phyloP scores from a whole-genome alignment of 2,797 vertebrate species.

The Micromesistius poutassou region DNA sequence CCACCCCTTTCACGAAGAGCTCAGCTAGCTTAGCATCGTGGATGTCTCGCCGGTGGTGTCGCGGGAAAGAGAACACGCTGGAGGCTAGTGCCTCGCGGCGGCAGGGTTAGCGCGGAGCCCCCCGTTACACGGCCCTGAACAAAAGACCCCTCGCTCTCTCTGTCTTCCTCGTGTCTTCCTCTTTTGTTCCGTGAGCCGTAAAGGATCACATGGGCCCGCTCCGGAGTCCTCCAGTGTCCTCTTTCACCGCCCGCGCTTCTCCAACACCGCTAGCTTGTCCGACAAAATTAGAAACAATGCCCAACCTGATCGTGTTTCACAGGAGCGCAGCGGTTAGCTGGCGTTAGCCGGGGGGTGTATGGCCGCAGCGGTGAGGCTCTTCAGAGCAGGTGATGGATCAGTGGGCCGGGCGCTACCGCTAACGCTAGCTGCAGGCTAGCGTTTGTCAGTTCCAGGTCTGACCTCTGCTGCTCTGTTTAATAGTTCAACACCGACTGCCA shows the following conservation, averaged over 20 bases:
- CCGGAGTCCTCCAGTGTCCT: constrained; percentile 13
- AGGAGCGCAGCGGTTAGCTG: constrained; percentile 23
- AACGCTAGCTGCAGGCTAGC: constrained; percentile 50
- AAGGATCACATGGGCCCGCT: constrained; percentile 13
- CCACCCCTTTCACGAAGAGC: neutral
- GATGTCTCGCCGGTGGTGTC: neutral
- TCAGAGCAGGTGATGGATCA: constrained; percentile 28
- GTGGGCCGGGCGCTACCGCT: constrained; percentile 3
- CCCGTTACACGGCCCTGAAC: constrained; percentile 10
- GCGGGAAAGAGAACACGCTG: constrained; percentile 18
- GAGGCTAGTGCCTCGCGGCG: constrained; percentile 9
- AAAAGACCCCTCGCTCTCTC: constrained; percentile 21
- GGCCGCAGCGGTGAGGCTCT: constrained; percentile 37
- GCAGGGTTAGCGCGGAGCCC: constrained; percentile 15
- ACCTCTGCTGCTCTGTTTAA: neutral
- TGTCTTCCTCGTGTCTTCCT: neutral
- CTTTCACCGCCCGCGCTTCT: constrained; percentile 37
- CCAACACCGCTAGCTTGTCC: constrained; percentile 27
- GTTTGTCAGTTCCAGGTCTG: neutral
- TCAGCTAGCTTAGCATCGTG: neutral
- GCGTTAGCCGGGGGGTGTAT: constrained; percentile 17
- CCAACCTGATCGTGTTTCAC: constrained; percentile 54
- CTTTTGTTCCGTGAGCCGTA: constrained; percentile 7
- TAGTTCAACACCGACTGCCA: neutral
- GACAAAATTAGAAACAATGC: constrained; percentile 35